Base-by-base conservation (phyloP, 2,797 vertebrate species). In the Anolis apletophallus region DNA sequence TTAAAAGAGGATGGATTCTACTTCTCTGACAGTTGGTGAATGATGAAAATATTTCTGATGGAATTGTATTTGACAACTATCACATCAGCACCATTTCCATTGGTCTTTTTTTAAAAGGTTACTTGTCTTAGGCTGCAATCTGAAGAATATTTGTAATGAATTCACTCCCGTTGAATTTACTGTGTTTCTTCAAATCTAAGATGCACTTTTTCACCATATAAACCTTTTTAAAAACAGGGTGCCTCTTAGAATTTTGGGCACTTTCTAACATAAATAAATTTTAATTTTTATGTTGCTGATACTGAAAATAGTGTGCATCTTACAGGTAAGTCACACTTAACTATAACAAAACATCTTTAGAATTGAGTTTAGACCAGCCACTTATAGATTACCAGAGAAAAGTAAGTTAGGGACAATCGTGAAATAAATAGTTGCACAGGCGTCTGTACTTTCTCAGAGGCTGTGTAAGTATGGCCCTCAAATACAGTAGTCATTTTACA, bases 1-100 rank as follows among this genome's bases (percentile, higher is more conserved):
- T 75, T n/a, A 50, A 64, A 32, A 14, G 36, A 68, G 40, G 84
- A 88, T 78, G 57, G 71, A 84, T 85, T 89, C 85, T 72, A 90
- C 85, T 84, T 90, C 59, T 1, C 80, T 92, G 91, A 92, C 85
- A 86, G 88, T 88, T 93, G 90, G 88, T 83, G 90, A 91, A 91
- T 69, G 83, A 88, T 88, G 88, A 89, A 85, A 84, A 40, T 55
- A 86, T 89, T 92, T 91, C 90, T 89, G 90, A 84, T 91, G 83
- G 61, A 59, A 90, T 85, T 92, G 85, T 85, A 91, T 87, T 80
- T 90, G 88, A 80, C 84, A 90, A 91, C 59, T 72, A 3, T 88
- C 78, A 77, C 61, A 50, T 69, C 61, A 61, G 32, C 3, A 46
- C 36, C 6, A 1, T 3, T 21, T 3, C 85, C 88, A 19, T 80